Conservation (phyloP, 2,888 invertebrate genomes). For the Leucophenga maculata region DNA sequence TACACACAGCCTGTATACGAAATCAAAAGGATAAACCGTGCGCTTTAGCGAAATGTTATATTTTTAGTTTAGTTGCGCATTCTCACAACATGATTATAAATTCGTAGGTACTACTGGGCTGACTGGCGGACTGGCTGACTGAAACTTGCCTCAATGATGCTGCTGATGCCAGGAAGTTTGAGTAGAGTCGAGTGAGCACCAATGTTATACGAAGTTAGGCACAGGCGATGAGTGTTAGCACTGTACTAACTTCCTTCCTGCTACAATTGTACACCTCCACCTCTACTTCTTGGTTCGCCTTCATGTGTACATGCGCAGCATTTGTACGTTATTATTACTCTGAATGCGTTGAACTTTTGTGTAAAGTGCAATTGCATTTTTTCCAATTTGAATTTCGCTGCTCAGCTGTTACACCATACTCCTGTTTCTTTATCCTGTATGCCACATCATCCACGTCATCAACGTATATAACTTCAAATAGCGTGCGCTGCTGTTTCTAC, state of each 20-base stretch:
- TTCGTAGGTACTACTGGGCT: conserved; percentile 46
- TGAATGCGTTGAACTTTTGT: conserved; percentile 67
- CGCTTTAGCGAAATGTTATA: conserved; percentile 45
- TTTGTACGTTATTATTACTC: neutral
- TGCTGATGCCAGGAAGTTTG: conserved; percentile 44
- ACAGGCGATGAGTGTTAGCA: conserved; percentile 24
- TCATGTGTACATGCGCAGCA: neutral
- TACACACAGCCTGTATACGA: conserved; percentile 37
- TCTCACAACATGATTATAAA: conserved; percentile 59
- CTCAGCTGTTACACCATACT: neutral
- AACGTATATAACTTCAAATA: conserved; percentile 7
- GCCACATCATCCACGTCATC: neutral
- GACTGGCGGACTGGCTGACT: no score
- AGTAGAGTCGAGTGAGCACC: conserved; percentile 56
- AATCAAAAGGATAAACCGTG: conserved; percentile 64
- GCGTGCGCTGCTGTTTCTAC: conserved; percentile 30
- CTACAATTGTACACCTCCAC: no score
- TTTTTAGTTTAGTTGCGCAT: conserved; percentile 15
- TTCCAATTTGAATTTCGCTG: conserved; percentile 32
- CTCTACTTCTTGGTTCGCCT: conserved; percentile 13
- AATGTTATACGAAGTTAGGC: conserved; percentile 39
- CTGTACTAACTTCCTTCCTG: conserved; percentile 14
- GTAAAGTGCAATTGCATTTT: conserved; percentile 66
- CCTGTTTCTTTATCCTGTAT: neutral
- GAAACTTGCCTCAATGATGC: conserved; percentile 58